Evolutionary conservation across 1,140 invertebrate species (phyloP).

Genomic region (Zaprionus ornatus): DNA sequence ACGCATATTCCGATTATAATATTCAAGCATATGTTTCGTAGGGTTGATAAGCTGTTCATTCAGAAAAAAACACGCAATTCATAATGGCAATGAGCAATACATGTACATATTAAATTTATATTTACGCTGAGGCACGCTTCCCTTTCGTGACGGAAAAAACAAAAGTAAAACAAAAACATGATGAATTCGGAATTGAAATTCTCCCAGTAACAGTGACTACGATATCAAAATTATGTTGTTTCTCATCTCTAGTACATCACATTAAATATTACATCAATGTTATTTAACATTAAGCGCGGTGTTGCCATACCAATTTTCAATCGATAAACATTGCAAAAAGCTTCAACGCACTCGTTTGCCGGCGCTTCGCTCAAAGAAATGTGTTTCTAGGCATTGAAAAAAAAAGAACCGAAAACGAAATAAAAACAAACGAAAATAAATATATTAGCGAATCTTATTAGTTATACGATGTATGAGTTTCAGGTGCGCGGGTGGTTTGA

Average conservation of each 20-base stretch:
- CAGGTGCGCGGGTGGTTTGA: constrained; percentile 78
- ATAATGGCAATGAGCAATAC: constrained; percentile 1
- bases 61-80: constrained; percentile 45
- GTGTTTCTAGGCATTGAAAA: constrained; percentile 13
- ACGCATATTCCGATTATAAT: constrained; percentile 6
- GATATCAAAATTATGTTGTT: background rate
- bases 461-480: constrained; percentile 57
- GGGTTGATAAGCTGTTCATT: constrained; percentile 60
- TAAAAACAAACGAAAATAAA: background rate
- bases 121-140: background rate
- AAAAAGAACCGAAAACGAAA: constrained; percentile 2
- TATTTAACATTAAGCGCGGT: constrained; percentile 5
- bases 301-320: constrained; percentile 36
- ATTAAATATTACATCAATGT: constrained; percentile 15
- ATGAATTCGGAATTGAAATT: background rate
- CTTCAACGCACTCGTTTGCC: constrained; percentile 23
- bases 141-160: background rate
- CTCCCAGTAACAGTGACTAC: background rate
- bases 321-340: constrained; percentile 41
- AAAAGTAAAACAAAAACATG: background rate
- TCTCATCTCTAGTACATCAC: background rate
- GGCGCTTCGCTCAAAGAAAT: constrained; percentile 43
- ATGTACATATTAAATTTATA: too few relatives aligned
- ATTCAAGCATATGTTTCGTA: background rate
- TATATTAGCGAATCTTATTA: constrained; percentile 27